Evolutionary conservation across 2,888 invertebrate species (phyloP), one percentile per base, ranked within the genome.

Genomic region (Protophormia terraenovae): DNA sequence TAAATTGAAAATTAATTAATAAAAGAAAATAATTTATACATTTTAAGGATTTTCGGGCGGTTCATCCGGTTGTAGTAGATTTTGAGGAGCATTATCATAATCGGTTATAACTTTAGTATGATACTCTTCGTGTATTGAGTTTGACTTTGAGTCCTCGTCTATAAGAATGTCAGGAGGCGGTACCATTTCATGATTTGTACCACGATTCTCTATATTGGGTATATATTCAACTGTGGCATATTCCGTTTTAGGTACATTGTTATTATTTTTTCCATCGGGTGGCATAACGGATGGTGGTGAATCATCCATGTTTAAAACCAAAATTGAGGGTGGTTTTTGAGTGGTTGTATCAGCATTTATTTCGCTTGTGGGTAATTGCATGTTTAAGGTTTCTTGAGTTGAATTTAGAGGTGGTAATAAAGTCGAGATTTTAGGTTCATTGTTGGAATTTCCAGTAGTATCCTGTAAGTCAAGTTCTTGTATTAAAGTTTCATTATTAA

Each of bases 11-110:
- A 78, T 83, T 80, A 80, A 69, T 71, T 45, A 66, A 72, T 41
- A 35, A 50, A 50, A 27, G 58, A 53, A 29, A 53, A 77, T 75
- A 58, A 24, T 75, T 75, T 73, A 73, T 47, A 58, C 1, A 19
- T 71, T 81, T 90, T 91, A 92, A 86, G 90, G 90, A 88, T 91
- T 91, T 91, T 93, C 93, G 83, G 93, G 93, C 87, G 92, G 93
- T 84, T 93, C 91, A 71, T 92, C 93, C 55, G 91, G 91, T 89
- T 91, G 90, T 87, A 92, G 88, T 50, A 92, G 89, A 88, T 90
- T 89, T 88, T 92, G 91, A 86, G 91, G 90, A 89, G 91, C 90
- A 84, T 90, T 91, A 72, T 90, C 89, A 69, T 89, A 86, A 41
- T 87, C 88, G 32, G 90, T 79, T 72, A 89, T 86, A 10, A 89